Evolutionary conservation across 2,797 vertebrate genomes (phyloP), one percentile per base, ranked within the genome.

Genomic region (Novumbra hubbsi): DNA sequence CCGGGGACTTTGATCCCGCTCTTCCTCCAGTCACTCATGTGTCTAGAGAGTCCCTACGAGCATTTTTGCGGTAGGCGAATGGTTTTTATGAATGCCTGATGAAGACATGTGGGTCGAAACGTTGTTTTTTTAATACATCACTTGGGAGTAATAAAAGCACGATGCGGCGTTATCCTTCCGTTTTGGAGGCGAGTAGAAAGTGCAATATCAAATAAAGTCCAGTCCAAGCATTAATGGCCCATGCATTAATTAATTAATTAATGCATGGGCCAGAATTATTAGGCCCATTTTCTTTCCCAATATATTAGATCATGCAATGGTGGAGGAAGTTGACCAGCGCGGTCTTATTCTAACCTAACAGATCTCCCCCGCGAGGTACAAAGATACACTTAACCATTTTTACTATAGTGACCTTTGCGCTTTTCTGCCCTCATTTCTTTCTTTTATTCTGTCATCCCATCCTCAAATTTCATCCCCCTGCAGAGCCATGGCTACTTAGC

Each of bases 341-440:
- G 34, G 34, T 21, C 52, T 55, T 9, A 55, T 55, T 11, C 7
- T 55, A 19, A 8, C 52, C n/a, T 8, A 21, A 6, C 52, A 55
- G 52, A 9, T 52, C 4, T 52, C 52, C 19, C 52, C 52, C 9
- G 52, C 9, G 21, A 55, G 52, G 19, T 19, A 55, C 52, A 55
- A 55, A 19, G 19, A n/a, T n/a, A 55, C 52, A 11, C 6, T 52
- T 52, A 52, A 52, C 50, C 17, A 7, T n/a, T 52, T 19, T n/a
- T 9, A 21, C n/a, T 55, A 19, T 55, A n/a, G 52, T 19, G 3
- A 21, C 19, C 7, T 0, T n/a, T 21, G 9, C 52, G 0, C 19
- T 52, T 83, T 78, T 76, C 65, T 82, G 84, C 84, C 84, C 86
- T 88, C 85, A 87, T 79, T 14, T 7, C 71, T 80, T 65, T 76